Base-by-base conservation (phyloP, 2,888 invertebrate genomes). In the Heliconius aoede region DNA sequence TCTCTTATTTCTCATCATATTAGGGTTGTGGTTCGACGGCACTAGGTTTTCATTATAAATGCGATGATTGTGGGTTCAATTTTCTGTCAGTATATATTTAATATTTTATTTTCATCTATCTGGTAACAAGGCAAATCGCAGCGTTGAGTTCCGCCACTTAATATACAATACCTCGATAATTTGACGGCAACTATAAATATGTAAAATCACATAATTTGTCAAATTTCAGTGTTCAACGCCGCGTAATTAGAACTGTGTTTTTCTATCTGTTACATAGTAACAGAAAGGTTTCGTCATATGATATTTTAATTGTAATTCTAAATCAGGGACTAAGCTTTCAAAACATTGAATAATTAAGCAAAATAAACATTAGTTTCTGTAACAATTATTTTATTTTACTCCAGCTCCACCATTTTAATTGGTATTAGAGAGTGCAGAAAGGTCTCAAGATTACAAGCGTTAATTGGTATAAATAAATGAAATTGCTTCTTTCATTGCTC, bases 401-500 rank as follows among this genome's bases (percentile, higher is more conserved):
- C 21, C 11, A 64, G 1, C 1, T 67, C 4, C 11, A 4, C 15
- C 26, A 67, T 46, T 36, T 24, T 26, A 46, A 28, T 18, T 24
- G 40, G 5, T 60, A 60, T 13, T 26, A 60, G 46, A 8, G 21
- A 46, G 18, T 0, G 13, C 58, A 24, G 5, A 60, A 60, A 24
- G 32, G 18, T 68, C 21, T 26, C 46, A 28, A 51, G 13, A 28
- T 51, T 28, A 21, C 36, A 46, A 67, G 26, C 68, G 51, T 21
- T 28, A 68, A 68, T 68, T 51, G 46, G 13, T 28, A 11, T 18
- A 68, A 51, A 68, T 30, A 68, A 68, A 68, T 68, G 21, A 51
- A 46, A 26, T 68, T n/a, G 28, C 28, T 28, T 28, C 21, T 26
- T 51, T 26, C 26, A 40, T 26, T 18, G 26, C 40, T 21, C 68